phyloP scores from a whole-genome alignment of 2,888 invertebrate genomes.

The Brachylomia viminalis region DNA sequence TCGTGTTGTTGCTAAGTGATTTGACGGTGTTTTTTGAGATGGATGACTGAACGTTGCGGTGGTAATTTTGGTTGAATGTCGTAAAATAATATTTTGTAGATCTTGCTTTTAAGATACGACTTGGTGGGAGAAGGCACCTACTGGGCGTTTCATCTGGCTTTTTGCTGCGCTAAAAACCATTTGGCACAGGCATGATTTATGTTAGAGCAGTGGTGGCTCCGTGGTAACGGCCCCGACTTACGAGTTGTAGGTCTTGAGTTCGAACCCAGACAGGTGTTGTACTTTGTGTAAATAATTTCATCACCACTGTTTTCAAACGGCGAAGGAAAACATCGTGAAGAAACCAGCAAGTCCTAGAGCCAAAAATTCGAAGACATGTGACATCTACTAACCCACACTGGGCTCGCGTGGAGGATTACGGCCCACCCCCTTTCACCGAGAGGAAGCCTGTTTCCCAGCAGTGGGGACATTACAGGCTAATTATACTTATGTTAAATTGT shows the following conservation, averaged over 20 bases:
- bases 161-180: neutral
- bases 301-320: neutral
- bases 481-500: neutral
- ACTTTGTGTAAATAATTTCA: neutral
- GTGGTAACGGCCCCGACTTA: neutral
- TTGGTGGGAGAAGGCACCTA: neutral
- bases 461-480: neutral
- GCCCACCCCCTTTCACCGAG: neutral
- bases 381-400: neutral
- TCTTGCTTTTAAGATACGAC: neutral
- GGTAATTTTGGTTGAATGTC: neutral
- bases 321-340: neutral
- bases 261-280: neutral
- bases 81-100: neutral
- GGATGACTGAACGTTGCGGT: neutral
- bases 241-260: neutral
- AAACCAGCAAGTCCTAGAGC: neutral
- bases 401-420: neutral
- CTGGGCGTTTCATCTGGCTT: neutral
- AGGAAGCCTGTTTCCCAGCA: neutral
- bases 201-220: neutral
- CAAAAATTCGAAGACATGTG: neutral
- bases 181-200: neutral
- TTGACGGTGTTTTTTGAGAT: constrained; percentile 25
- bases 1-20: constrained; percentile 15